Conservation (phyloP, 2,113 vertebrate genomes). For the Gallinago paraguaiae region DNA sequence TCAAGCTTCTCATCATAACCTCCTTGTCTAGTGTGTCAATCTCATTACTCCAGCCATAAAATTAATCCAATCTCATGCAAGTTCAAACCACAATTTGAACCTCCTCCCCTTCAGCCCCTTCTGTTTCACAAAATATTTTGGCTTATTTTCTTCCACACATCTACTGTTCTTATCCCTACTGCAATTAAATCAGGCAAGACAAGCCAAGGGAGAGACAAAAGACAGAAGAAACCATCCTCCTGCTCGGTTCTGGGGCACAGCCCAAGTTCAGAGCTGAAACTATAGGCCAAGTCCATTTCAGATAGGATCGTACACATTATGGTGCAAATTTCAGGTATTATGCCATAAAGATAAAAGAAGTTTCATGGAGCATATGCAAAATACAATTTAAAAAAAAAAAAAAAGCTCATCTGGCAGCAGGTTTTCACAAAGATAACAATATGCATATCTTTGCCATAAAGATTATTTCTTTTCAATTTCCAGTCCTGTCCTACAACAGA, state of each 20-base stretch:
- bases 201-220: not conserved
- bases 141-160: constrained; percentile 9
- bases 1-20: not conserved
- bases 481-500: not conserved
- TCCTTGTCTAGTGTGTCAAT: not conserved
- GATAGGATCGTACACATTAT: not conserved
- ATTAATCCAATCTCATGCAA: not conserved
- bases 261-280: not conserved
- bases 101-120: not conserved
- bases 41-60: not conserved
- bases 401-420: not conserved
- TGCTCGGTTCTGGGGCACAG: not conserved
- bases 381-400: not conserved
- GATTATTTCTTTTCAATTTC: not conserved
- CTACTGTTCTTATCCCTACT: not conserved
- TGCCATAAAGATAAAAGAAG: not conserved
- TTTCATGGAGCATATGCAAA: not conserved
- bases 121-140: not conserved
- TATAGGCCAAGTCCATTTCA: not conserved
- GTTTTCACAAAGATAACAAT: not conserved
- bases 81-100: not conserved
- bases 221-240: not conserved
- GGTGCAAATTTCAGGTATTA: not conserved
- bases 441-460: not conserved
- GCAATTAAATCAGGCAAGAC: constrained; percentile 13